Conservation (phyloP, 2,113 vertebrate species). For the Amia ocellicauda region DNA sequence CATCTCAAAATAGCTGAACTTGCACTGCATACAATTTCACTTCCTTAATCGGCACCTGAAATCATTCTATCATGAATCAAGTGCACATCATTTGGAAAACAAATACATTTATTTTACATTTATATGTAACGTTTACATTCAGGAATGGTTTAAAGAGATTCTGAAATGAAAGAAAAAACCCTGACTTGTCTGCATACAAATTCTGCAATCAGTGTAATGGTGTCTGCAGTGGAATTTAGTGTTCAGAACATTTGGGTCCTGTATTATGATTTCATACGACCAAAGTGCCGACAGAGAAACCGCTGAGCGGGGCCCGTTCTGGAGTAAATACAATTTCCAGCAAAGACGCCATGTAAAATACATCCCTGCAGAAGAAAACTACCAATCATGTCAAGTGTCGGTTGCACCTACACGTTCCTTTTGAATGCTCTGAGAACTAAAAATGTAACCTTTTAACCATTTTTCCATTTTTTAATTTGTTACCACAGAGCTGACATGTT, state of each 20-base stretch:
- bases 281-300: constrained; percentile 20
- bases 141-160: constrained; percentile 6
- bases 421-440: constrained; percentile 46
- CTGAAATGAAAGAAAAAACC: background rate
- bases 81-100: constrained; percentile 7
- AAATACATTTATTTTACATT: no score
- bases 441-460: constrained; percentile 62
- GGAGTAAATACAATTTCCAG: constrained; percentile 28
- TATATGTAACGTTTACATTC: no score
- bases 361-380: constrained; percentile 30
- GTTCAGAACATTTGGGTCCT: constrained; percentile 20
- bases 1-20: constrained; percentile 19
- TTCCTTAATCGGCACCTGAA: constrained; percentile 14
- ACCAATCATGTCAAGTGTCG: constrained; percentile 22
- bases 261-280: constrained; percentile 8
- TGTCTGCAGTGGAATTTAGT: constrained; percentile 14
- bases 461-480: constrained; percentile 74
- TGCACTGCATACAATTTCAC: constrained; percentile 24
- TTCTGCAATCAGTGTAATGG: constrained; percentile 2
- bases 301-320: constrained; percentile 22
- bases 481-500: constrained; percentile 71
- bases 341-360: constrained; percentile 40
- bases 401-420: constrained; percentile 11
- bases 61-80: constrained; percentile 18
- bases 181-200: background rate